A percentile compares a stretch with the other conserved stretches of the same genome.
Conservation (phyloP, 2,888 invertebrate species). For the Ophioninae sp. region DNA sequence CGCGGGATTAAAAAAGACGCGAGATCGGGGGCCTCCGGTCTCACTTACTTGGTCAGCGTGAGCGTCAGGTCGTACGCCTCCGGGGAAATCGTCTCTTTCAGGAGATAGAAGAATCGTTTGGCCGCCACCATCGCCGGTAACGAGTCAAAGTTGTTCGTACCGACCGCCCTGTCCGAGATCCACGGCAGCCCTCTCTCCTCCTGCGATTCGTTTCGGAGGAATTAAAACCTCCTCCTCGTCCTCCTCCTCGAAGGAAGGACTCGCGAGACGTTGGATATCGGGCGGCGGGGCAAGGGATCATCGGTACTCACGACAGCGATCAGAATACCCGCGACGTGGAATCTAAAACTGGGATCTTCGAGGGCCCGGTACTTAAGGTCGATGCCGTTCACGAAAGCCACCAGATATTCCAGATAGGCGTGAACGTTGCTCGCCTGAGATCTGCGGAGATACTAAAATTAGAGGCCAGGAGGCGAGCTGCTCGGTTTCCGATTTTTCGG, state of each 20-base stretch:
- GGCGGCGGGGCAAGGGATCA: too few species aligned
- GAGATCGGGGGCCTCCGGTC: too few species aligned
- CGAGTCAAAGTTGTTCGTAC: background rate
- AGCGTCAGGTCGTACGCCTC: slow-evolving; percentile 36
- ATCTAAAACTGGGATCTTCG: slow-evolving; percentile 45
- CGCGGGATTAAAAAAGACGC: too few species aligned
- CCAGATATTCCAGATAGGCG: slow-evolving; percentile 43
- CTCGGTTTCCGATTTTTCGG: background rate
- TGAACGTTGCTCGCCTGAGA: background rate
- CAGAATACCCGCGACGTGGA: slow-evolving; percentile 60
- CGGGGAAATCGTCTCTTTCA: slow-evolving; percentile 33
- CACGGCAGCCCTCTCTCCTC: background rate
- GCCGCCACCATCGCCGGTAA: background rate
- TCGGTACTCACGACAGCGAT: slow-evolving; percentile 44
- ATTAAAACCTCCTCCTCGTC: too few species aligned
- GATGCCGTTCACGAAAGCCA: slow-evolving; percentile 49
- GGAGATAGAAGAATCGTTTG: slow-evolving; percentile 2
- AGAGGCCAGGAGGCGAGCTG: background rate
- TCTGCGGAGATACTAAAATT: slow-evolving; percentile 4
- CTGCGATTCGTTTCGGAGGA: slow-evolving; percentile 14
- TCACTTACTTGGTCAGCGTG: slow-evolving; percentile 46
- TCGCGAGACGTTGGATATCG: too few species aligned
- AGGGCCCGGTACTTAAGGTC: slow-evolving; percentile 59
- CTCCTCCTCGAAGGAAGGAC: too few species aligned
- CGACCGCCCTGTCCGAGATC: slow-evolving; percentile 2